phyloP scores from a whole-genome alignment of 2,888 invertebrate species.

The Drosophila mercatorum region DNA sequence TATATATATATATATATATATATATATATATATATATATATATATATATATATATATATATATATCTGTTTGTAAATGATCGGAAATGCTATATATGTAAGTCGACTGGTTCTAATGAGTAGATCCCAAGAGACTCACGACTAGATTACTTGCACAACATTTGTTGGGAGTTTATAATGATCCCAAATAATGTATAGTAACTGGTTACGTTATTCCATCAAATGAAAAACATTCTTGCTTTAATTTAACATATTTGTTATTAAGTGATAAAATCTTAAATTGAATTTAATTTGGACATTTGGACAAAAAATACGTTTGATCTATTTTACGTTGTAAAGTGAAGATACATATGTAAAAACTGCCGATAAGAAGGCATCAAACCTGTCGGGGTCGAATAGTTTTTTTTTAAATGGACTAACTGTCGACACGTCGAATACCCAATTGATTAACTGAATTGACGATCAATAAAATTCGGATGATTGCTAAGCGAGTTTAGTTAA shows the following conservation, averaged over 20 bases:
- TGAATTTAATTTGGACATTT: neutral
- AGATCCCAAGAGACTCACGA: too few relatives aligned
- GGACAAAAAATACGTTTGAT: neutral
- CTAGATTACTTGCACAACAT: too few relatives aligned
- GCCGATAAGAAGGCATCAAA: neutral
- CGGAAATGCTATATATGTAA: too few relatives aligned
- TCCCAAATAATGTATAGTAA: too few relatives aligned
- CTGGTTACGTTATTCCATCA: too few relatives aligned
- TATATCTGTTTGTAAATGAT: too few relatives aligned
- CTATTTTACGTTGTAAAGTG: neutral
- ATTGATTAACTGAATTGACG: constrained; percentile 16
- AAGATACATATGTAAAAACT: neutral
- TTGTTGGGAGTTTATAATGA: too few relatives aligned
- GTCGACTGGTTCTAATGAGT: too few relatives aligned
- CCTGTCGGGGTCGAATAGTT: neutral
- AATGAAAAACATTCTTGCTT: neutral
- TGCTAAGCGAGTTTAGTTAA: constrained; percentile 21
- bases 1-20: too few relatives aligned
- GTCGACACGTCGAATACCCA: neutral
- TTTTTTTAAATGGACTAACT: neutral
- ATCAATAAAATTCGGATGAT: constrained; percentile 26
- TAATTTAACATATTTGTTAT: neutral
- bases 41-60: too few relatives aligned
- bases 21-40: too few relatives aligned
- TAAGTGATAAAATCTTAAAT: neutral